A percentile compares a stretch with the other conserved stretches of the same genome.
Conservation (phyloP, 1,140 invertebrate genomes). For the Geopemphigus sp. region DNA sequence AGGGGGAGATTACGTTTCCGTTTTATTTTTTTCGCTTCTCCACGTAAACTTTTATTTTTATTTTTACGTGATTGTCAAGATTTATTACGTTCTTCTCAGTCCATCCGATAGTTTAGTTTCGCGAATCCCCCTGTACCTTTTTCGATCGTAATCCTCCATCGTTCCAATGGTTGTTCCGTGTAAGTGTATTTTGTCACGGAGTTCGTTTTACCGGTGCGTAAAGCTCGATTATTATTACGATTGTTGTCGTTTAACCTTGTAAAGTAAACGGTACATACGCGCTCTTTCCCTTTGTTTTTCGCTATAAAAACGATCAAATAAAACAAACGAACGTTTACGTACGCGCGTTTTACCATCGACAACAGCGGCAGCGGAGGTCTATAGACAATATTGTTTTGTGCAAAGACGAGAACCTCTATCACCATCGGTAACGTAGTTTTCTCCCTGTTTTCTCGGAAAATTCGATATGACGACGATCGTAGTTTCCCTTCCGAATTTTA, state of each 20-base stretch:
- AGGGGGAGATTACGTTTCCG: conserved; percentile 28
- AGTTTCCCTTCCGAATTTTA: not conserved
- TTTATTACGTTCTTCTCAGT: conserved; percentile 29
- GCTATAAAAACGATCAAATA: not conserved
- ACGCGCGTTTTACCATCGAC: not conserved
- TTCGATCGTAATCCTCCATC: not conserved
- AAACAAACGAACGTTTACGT: conserved; percentile 28
- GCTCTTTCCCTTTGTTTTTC: not conserved
- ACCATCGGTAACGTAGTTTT: not conserved
- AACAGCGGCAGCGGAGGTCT: not conserved
- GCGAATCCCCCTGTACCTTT: too few relatives aligned
- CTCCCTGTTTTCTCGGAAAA: not conserved
- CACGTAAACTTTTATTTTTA: not conserved
- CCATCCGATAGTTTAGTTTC: conserved; percentile 7
- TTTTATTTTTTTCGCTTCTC: not conserved
- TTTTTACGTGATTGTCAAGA: conserved; percentile 37
- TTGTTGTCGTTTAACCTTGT: conserved; percentile 13
- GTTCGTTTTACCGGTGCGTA: not conserved
- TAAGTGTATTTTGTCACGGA: not conserved
- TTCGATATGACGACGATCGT: conserved; percentile 29
- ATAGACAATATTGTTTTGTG: conserved; percentile 22
- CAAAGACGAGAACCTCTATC: not conserved
- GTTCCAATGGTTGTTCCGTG: not conserved
- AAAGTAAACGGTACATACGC: not conserved
- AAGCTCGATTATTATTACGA: conserved; percentile 13